A percentile compares a stretch with the other conserved stretches of the same genome.
Evolutionary conservation across 1,140 invertebrate genomes (phyloP).

Genomic region (Pogonognathellus flavescens): DNA sequence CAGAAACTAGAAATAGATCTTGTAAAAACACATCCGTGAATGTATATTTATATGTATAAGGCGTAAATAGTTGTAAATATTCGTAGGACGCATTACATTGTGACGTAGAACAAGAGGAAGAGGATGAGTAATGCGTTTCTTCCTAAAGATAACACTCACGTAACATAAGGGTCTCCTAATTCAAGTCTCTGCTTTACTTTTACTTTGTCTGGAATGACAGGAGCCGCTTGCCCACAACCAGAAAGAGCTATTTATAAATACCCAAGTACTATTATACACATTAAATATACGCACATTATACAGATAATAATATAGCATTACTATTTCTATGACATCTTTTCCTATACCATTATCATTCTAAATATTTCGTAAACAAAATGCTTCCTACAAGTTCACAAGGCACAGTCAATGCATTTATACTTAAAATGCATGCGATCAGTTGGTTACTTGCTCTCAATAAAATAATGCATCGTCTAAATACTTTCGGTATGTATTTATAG

Average conservation of each 20-base stretch:
- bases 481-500: no score
- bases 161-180: not conserved
- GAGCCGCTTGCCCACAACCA: not conserved
- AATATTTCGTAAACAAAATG: no score
- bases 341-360: no score
- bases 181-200: not conserved
- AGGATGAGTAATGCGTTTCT: slow-evolving; percentile 24
- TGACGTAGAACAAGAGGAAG: slow-evolving; percentile 38
- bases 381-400: no score
- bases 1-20: no score
- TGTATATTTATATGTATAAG: not conserved
- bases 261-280: not conserved
- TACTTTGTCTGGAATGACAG: not conserved
- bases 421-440: no score
- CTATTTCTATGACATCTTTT: no score
- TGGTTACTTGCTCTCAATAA: no score
- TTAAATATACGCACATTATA: slow-evolving; percentile 2
- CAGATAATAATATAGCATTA: no score
- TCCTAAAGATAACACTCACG: slow-evolving; percentile 36
- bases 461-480: no score
- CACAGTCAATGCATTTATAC: no score
- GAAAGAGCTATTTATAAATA: slow-evolving; percentile 35
- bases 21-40: not conserved
- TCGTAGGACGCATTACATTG: slow-evolving; percentile 4
- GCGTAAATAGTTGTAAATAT: not conserved